These are phyloP conservation scores for Novumbra hubbsi DNA, from an alignment of 2,797 vertebrate genomes.

Conservation along the genomic window DNA sequence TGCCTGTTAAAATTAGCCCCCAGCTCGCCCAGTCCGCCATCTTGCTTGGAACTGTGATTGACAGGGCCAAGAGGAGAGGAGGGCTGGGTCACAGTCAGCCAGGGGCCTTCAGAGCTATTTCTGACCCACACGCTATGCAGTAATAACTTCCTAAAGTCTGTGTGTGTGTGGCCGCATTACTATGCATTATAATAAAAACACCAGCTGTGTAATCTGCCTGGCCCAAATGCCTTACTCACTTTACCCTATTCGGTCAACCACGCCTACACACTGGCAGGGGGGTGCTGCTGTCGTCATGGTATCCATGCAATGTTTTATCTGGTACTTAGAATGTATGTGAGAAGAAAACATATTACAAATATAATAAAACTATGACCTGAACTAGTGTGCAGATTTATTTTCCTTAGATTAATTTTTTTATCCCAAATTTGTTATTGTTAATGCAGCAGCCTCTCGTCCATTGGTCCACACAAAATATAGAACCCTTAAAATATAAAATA, in stretches of 20 bases:
- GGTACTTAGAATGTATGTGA: not conserved
- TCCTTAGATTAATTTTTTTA: too few species aligned
- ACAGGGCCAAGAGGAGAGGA: slow-evolving; percentile 70
- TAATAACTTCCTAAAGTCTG: slow-evolving; percentile 17
- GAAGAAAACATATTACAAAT: not conserved
- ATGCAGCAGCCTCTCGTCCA: too few species aligned
- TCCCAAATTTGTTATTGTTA: too few species aligned
- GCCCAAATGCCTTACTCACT: not conserved
- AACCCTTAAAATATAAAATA: too few species aligned
- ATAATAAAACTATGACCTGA: not conserved
- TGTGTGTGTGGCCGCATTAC: not conserved
- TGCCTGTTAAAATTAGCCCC: slow-evolving; percentile 70
- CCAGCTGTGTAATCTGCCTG: not conserved
- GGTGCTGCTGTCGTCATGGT: not conserved
- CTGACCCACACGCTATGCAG: slow-evolving; percentile 39
- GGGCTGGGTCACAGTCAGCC: slow-evolving; percentile 33
- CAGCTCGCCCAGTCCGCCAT: slow-evolving; percentile 71
- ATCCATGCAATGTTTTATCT: not conserved
- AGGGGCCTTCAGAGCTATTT: slow-evolving; percentile 67
- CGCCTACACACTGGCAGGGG: not conserved
- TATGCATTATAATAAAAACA: not conserved
- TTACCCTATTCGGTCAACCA: not conserved
- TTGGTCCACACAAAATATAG: too few species aligned
- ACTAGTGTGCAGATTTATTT: not conserved
- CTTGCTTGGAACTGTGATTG: slow-evolving; percentile 75